Base-by-base conservation (phyloP, 2,113 vertebrate genomes). In the Peromyscus leucopus region DNA sequence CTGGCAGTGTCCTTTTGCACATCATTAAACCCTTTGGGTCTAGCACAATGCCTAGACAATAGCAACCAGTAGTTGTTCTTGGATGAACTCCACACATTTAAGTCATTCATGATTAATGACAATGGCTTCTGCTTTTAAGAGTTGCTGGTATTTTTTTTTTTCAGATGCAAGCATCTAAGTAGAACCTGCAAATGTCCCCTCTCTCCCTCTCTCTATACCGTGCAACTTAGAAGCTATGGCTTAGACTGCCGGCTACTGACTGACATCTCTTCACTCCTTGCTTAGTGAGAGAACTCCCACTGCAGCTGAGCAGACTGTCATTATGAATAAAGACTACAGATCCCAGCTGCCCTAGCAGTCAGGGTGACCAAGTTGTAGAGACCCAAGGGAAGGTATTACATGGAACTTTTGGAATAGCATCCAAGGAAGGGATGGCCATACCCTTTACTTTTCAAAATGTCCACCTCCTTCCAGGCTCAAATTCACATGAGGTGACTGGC, bases 101-200 rank as follows among this genome's bases (percentile, higher is more conserved):
- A 96, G 46, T 93, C 79, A 92, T 89, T 95, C 72, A 90, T 89
- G 84, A 80, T 76, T 72, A 93, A 90, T 86, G 94, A 83, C 36
- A 28, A 57, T 90, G 16, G 61, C 42, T 92, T 86, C 48, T 46
- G 61, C 85, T 92, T 87, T 85, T 33, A 31, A 87, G 93, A 92
- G n/a, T 36, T 69, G 46, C 17, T 67, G 42, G 3, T 11, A 19
- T 51, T 48, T 65, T 46, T 65, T 65, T 48, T 17, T 17, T 33
- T 0, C 85, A n/a, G 46, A 87, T 9, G 46, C 79, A 51, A 15
- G n/a, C 57, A 63, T 84, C 59, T 84, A 59, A 93, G 42, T 31
- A 79, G 80, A 93, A 80, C 65, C 36, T 91, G 59, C 59, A 86
- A n/a, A 78, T 46, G 91, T 78, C 65, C 71, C 4, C 39, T 48